Evolutionary conservation across 2,797 vertebrate species (phyloP), one percentile per base, ranked within the genome.

Genomic region (Brachyrhaphis roseni): DNA sequence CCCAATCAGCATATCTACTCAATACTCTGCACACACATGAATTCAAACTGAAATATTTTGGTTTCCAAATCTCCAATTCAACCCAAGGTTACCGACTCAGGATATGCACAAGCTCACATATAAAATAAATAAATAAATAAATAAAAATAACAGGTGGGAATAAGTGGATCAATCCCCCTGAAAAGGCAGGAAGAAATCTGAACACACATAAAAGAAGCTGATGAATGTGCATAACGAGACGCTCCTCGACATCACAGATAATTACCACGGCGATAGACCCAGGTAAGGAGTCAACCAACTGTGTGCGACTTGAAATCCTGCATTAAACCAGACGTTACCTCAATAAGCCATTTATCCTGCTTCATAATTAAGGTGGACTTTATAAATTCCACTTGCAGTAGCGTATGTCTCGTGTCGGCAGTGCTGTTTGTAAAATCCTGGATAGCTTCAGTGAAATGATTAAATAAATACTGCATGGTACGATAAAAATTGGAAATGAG

Each of bases 131-230:
- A 18, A 10, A 26, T 8, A 51, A 8, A 49, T 0, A 20, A 5
- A 5, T 7, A 20, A 23, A 1, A 51, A 64, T 36, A 66, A 20
- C 31, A 66, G 18, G 62, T 23, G 34, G 34, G 16, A 39, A 66
- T 15, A 39, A 36, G 31, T 8, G 10, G 8, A 39, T 39, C 34
- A 39, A 39, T 36, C 16, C 13, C 15, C 16, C 8, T 39, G 31
- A 64, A 64, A 36, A 64, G 13, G 62, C 62, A 64, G 62, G 62
- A 64, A 36, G 28, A 64, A 64, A 34, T 64, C 62, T 36, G 62
- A 64, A 64, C 28, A 64, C 62, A 10, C 16, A 64, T 18, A 64
- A 36, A 64, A 31, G 31, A 28, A 59, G 31, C 62, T 10, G 62
- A 18, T 64, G 62, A 36, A 64, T 3, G 31, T 6, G 31, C 31